Conservation (phyloP, 2,113 vertebrate genomes). For the Otocyon megalotis region DNA sequence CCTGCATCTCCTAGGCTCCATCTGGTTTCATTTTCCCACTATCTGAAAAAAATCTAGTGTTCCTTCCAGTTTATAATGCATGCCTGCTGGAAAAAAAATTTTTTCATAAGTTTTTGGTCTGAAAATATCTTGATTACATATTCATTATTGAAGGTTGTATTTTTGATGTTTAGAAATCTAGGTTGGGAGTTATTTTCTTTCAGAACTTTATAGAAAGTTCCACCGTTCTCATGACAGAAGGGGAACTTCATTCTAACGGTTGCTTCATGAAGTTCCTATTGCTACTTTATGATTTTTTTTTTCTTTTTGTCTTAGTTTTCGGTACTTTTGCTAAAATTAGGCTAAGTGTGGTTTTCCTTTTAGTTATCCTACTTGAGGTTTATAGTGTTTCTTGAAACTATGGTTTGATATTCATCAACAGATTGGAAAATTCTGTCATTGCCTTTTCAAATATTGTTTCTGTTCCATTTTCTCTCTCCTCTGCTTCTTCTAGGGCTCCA, state of each 20-base stretch:
- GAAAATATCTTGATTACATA: conserved; percentile 26
- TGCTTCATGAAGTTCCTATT: not conserved
- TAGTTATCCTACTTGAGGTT: not conserved
- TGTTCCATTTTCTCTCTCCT: not conserved
- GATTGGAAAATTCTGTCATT: not conserved
- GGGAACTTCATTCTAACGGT: not conserved
- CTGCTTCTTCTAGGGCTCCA: not conserved
- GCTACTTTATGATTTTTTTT: not conserved
- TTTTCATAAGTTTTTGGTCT: not conserved
- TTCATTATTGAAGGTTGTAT: not conserved
- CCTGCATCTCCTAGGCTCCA: not conserved
- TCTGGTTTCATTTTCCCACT: not conserved
- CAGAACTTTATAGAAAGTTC: not conserved
- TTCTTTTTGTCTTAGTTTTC: not conserved
- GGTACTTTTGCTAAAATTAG: not conserved
- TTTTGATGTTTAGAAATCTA: conserved; percentile 27
- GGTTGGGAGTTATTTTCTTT: not conserved
- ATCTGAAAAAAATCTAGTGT: not conserved
- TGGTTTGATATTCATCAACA: not conserved
- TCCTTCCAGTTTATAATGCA: not conserved
- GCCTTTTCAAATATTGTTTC: not conserved
- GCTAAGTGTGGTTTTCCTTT: not conserved
- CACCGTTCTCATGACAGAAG: not conserved
- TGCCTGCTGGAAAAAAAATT: not conserved
- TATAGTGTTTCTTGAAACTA: not conserved